Conservation (phyloP, 2,888 invertebrate species). For the Adelognathus sp. region DNA sequence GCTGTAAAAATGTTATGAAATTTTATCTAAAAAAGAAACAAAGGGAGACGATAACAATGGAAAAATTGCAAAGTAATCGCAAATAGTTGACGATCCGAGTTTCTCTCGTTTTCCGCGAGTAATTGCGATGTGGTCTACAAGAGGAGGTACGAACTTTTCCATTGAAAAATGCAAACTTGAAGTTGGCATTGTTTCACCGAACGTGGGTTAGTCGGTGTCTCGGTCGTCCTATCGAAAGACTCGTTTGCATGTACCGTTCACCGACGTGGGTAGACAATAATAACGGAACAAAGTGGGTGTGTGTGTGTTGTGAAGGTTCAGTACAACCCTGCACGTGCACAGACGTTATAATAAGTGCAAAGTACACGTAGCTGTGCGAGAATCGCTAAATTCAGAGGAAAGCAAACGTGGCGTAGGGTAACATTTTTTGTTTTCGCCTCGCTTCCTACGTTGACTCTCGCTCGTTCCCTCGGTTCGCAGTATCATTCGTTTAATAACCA, state of each 20-base stretch:
- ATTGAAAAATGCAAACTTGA: slow-evolving; percentile 20
- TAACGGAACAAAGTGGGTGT: neutral
- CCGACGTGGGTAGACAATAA: slow-evolving; percentile 30
- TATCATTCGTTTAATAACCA: slow-evolving; percentile 67
- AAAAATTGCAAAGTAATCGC: no score
- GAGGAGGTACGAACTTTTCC: slow-evolving; percentile 56
- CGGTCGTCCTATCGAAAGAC: slow-evolving; percentile 49
- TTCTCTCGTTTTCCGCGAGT: no score
- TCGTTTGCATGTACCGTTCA: slow-evolving; percentile 55
- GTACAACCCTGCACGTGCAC: slow-evolving; percentile 12
- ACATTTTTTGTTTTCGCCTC: slow-evolving; percentile 8
- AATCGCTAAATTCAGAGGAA: neutral
- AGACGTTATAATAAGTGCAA: slow-evolving; percentile 12
- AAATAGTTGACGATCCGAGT: no score
- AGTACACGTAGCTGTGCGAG: slow-evolving; percentile 1
- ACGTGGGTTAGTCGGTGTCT: slow-evolving; percentile 1
- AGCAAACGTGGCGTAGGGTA: slow-evolving; percentile 23
- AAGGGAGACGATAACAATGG: no score
- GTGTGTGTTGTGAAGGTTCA: neutral
- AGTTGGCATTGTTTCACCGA: slow-evolving; percentile 47
- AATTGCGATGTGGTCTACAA: no score
- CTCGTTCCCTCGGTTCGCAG: slow-evolving; percentile 45
- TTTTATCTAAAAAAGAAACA: no score
- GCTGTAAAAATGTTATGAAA: no score
- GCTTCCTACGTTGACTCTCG: slow-evolving; percentile 26